phyloP scores from a whole-genome alignment of 2,888 invertebrate genomes.

The Hecatera dysodea region DNA sequence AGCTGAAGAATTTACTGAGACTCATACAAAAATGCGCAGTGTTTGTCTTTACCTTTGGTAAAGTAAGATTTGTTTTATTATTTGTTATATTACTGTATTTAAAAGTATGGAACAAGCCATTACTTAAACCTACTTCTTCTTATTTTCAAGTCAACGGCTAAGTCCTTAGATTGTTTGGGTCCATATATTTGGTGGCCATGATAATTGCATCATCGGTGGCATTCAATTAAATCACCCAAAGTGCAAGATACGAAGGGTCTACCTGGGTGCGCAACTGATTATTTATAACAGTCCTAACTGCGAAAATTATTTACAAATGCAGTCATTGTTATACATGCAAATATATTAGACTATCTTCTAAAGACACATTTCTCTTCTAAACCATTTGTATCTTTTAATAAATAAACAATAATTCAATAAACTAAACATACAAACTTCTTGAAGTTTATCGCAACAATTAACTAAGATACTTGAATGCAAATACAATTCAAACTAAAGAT shows the following conservation, averaged over 20 bases:
- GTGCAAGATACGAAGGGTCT: too few species aligned
- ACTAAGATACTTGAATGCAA: constrained; percentile 55
- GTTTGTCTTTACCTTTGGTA: neutral
- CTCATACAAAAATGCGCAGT: neutral
- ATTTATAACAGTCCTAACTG: too few species aligned
- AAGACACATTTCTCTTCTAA: neutral
- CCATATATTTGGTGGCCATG: too few species aligned
- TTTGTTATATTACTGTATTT: neutral
- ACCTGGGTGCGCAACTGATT: too few species aligned
- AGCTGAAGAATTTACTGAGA: constrained; percentile 31
- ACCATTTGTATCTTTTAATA: neutral
- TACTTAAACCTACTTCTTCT: too few species aligned
- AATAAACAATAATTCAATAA: constrained; percentile 48
- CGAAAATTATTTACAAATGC: neutral
- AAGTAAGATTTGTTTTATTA: neutral
- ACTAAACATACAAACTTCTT: constrained; percentile 25
- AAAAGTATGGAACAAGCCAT: neutral
- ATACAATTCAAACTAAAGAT: constrained; percentile 53
- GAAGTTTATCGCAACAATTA: constrained; percentile 52
- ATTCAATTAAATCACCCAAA: too few species aligned
- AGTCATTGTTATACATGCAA: neutral
- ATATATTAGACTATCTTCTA: neutral
- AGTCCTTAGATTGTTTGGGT: too few species aligned
- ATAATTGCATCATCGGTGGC: too few species aligned
- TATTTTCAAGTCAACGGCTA: too few species aligned